phyloP scores from a whole-genome alignment of 2,888 invertebrate genomes.

The Elysia crispata region DNA sequence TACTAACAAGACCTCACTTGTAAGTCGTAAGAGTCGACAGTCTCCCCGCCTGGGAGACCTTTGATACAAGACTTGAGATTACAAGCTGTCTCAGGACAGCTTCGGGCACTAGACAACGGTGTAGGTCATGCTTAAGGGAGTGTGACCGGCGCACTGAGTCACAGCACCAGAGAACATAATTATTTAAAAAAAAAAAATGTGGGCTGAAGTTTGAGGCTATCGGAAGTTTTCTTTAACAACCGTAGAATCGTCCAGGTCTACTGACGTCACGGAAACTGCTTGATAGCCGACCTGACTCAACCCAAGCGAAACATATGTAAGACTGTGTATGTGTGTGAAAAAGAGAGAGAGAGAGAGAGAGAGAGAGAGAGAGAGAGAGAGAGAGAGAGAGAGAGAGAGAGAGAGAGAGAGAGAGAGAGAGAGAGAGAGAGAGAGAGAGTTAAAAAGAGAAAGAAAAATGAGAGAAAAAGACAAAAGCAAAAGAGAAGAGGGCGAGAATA shows the following conservation, averaged over 20 bases:
- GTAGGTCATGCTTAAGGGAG: background rate
- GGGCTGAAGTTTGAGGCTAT: background rate
- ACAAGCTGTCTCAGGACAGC: background rate
- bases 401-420: conserved; percentile 39
- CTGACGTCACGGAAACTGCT: too few species aligned
- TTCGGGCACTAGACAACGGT: background rate
- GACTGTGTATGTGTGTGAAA: background rate
- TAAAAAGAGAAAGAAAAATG: conserved; percentile 14
- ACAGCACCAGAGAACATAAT: background rate
- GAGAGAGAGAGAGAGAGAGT: conserved; percentile 19
- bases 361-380: conserved; percentile 29
- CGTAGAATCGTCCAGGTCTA: too few species aligned
- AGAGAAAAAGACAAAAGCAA: background rate
- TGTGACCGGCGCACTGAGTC: background rate
- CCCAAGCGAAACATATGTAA: too few species aligned
- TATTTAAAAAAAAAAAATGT: background rate
- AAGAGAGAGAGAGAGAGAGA: conserved; percentile 21
- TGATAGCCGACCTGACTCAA: too few species aligned
- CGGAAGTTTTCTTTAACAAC: background rate
- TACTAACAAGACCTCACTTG: too few species aligned
- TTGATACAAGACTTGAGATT: too few species aligned
- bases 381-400: background rate
- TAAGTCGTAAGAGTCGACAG: too few species aligned
- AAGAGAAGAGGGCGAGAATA: too few species aligned
- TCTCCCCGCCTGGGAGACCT: too few species aligned